These are phyloP conservation scores for Caerostris extrusa DNA, from an alignment of 1,140 invertebrate species.

Conservation along the genomic window DNA sequence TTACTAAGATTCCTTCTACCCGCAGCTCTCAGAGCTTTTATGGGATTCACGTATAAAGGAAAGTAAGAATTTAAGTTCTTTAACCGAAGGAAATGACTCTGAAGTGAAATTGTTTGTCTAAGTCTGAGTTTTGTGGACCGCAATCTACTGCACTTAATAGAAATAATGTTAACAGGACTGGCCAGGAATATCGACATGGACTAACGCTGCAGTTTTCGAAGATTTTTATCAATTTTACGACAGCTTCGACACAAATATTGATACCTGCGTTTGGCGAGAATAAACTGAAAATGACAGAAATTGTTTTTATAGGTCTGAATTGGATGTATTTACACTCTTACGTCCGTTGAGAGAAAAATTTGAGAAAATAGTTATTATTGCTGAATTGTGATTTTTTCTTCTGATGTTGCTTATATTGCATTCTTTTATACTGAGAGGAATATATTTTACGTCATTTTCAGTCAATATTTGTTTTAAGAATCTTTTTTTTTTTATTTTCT, in stretches of 20 bases:
- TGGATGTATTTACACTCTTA: conserved; percentile 12
- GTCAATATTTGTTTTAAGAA: too few species aligned
- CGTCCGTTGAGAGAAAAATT: not conserved
- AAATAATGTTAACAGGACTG: not conserved
- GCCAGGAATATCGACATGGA: not conserved
- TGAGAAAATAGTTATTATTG: not conserved
- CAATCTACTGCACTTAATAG: not conserved
- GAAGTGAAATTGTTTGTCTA: conserved; percentile 32
- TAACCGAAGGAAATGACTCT: conserved; percentile 16
- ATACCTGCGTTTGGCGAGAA: conserved; percentile 26
- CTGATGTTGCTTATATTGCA: too few species aligned
- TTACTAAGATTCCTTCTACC: conserved; percentile 11
- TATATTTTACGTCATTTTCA: too few species aligned
- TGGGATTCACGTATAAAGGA: conserved; percentile 10
- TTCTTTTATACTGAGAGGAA: too few species aligned
- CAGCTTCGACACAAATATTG: conserved; percentile 44
- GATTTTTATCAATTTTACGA: conserved; percentile 53
- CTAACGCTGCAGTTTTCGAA: conserved; percentile 31
- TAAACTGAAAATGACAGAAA: conserved; percentile 29
- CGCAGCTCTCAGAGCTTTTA: not conserved
- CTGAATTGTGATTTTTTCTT: too few species aligned
- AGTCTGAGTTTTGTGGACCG: conserved; percentile 16
- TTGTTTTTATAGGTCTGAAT: conserved; percentile 25
- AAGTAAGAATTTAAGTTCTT: conserved; percentile 27
- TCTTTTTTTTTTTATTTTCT: too few species aligned